Base-by-base conservation (phyloP, 2,113 vertebrate genomes). In the Myrmecophaga tridactyla region DNA sequence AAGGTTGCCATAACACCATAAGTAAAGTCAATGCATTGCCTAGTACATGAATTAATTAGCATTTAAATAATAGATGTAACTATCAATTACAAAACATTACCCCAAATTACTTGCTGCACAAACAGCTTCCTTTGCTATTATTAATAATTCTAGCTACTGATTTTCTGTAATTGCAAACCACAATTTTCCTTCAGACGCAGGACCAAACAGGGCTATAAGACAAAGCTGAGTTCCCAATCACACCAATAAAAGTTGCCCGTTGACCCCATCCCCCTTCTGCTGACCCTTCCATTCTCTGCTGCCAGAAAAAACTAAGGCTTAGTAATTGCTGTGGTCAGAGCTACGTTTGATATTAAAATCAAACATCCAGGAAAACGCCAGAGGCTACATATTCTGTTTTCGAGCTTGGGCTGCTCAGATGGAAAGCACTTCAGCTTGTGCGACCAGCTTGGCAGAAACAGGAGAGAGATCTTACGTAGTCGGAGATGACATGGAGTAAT, bases 51-150 rank as follows among this genome's bases (percentile, higher is more conserved):
- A 96, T 97, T 97, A 96, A 96, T 97, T 96, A 91, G 75, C 92
- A 92, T 94, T 96, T 96, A 97, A 97, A 82, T 96, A 96, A 92
- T 94, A 97, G 97, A 96, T 96, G 84, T 80, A 65, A 94, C 92
- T 77, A 80, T 96, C 90, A 95, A 91, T 96, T 96, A 96, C 70
- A 90, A 96, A 95, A 87, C 82, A 96, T 89, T 81, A 86, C 70
- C 34, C 36, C 86, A 92, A 95, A 97, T 96, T 83, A 93, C 77
- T 96, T 95, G 62, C 94, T 90, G 53, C 4, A 34, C 80, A 70
- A 90, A 97, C 88, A 95, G 46, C 69, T 96, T 92, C 91, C 90
- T 96, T 96, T 75, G 85, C 67, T 86, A 20, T 95, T 92, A 92
- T 92, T 95, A 95, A 91, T 96, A 97, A 95, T 89, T 87, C 70